Percentiles rank a stretch among this genome's conserved stretches.
Evolutionary conservation across 1,140 invertebrate genomes (phyloP).

Genomic region (Elymnias hypermnestra): DNA sequence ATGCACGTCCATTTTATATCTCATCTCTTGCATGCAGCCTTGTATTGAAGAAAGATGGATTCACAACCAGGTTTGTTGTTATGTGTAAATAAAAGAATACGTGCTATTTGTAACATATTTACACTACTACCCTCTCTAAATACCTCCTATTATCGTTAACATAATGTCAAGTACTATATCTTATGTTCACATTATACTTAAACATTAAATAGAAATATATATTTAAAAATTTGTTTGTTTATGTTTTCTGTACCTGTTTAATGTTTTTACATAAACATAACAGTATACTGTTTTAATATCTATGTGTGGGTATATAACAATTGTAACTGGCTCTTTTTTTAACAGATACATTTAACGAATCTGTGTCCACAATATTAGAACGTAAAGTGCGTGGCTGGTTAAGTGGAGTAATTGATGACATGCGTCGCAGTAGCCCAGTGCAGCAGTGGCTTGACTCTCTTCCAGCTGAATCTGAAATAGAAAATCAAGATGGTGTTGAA

Average conservation of each 20-base stretch:
- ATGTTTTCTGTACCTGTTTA: no score
- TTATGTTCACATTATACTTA: no score
- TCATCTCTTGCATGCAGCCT: constrained; percentile 69
- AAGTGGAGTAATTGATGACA: constrained; percentile 68
- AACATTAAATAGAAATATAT: no score
- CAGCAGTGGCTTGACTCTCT: constrained; percentile 73
- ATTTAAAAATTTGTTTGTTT: no score
- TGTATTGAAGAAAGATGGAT: constrained; percentile 60
- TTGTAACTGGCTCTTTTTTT: no score
- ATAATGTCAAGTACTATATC: no score
- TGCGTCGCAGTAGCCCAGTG: constrained; percentile 71
- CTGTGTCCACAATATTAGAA: constrained; percentile 64
- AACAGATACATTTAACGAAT: constrained; percentile 64
- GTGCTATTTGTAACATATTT: no score
- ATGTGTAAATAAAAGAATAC: constrained; percentile 1
- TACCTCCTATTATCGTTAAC: no score
- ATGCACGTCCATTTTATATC: constrained; percentile 25
- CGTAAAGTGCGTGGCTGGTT: constrained; percentile 69
- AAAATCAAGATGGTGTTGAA: constrained; percentile 14
- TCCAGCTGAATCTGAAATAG: constrained; percentile 38
- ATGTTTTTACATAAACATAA: no score
- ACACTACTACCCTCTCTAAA: no score
- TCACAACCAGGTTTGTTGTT: constrained; percentile 58
- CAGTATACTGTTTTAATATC: no score
- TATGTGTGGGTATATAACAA: no score